These are phyloP conservation scores for Gryllus bimaculatus DNA, from an alignment of 1,140 invertebrate genomes.

Conservation along the genomic window DNA sequence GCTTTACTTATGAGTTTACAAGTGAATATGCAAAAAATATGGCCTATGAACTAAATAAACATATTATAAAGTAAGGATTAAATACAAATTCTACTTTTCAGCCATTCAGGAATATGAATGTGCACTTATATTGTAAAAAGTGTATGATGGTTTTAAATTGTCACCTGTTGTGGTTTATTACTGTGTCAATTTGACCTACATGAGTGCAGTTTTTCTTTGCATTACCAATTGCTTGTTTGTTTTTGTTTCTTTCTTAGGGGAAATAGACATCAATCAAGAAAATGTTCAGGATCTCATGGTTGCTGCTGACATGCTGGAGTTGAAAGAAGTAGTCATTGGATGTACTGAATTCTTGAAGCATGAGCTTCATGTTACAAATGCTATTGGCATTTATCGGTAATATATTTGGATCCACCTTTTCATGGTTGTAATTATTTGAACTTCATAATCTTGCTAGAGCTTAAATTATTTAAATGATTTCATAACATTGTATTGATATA, in stretches of 20 bases:
- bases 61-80: too few relatives aligned
- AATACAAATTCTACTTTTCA: too few relatives aligned
- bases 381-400: slow-evolving; percentile 77
- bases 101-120: too few relatives aligned
- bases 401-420: not conserved
- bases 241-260: slow-evolving; percentile 33
- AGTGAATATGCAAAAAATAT: too few relatives aligned
- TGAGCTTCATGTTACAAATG: slow-evolving; percentile 82
- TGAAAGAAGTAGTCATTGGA: slow-evolving; percentile 73
- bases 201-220: not conserved
- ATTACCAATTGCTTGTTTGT: not conserved
- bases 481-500: not conserved
- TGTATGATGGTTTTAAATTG: too few relatives aligned
- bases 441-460: too few relatives aligned
- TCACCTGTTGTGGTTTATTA: too few relatives aligned
- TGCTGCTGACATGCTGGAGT: slow-evolving; percentile 86
- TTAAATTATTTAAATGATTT: not conserved
- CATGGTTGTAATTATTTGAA: too few relatives aligned
- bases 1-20: too few relatives aligned
- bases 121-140: too few relatives aligned
- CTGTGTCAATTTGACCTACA: too few relatives aligned
- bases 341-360: slow-evolving; percentile 82
- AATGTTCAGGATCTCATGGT: slow-evolving; percentile 85
- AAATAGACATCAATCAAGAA: slow-evolving; percentile 47
- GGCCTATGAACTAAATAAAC: too few relatives aligned